phyloP scores from a whole-genome alignment of 2,113 vertebrate species.

The Corydoras sp. region DNA sequence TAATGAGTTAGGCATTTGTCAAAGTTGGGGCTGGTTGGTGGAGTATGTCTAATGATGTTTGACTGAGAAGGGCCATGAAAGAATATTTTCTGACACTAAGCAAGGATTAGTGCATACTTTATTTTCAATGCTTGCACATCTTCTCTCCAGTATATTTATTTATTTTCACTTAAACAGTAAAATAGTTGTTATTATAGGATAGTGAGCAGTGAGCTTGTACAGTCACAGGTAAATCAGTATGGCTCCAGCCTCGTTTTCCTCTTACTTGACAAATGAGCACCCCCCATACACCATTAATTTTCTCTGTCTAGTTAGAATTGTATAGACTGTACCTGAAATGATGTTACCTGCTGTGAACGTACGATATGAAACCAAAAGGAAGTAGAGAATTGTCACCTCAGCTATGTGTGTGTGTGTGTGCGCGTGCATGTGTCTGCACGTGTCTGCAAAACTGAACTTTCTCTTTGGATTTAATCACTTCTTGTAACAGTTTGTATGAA shows the following conservation, averaged over 20 bases:
- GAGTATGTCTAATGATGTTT: constrained; percentile 21
- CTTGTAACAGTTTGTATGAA: constrained; percentile 1
- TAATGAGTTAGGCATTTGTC: constrained; percentile 46
- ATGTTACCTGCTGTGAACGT: constrained; percentile 24
- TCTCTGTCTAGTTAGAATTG: constrained; percentile 11
- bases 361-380: constrained; percentile 9
- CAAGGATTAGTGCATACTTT: constrained; percentile 55
- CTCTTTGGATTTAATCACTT: not conserved
- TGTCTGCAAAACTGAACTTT: not conserved
- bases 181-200: constrained; percentile 10
- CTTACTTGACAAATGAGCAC: not conserved
- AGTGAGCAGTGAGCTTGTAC: constrained; percentile 6
- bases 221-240: not conserved
- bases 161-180: constrained; percentile 37
- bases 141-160: constrained; percentile 37
- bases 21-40: not conserved
- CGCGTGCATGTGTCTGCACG: not conserved
- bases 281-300: not conserved
- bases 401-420: not conserved
- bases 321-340: constrained; percentile 8
- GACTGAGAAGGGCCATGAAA: constrained; percentile 47
- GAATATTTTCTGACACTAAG: constrained; percentile 59
- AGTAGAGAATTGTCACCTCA: not conserved
- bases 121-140: constrained; percentile 48
- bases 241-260: not conserved